A percentile compares a stretch with the other conserved stretches of the same genome.
Evolutionary conservation across 2,797 vertebrate genomes (phyloP).

Genomic region (Echeneis naucrates): DNA sequence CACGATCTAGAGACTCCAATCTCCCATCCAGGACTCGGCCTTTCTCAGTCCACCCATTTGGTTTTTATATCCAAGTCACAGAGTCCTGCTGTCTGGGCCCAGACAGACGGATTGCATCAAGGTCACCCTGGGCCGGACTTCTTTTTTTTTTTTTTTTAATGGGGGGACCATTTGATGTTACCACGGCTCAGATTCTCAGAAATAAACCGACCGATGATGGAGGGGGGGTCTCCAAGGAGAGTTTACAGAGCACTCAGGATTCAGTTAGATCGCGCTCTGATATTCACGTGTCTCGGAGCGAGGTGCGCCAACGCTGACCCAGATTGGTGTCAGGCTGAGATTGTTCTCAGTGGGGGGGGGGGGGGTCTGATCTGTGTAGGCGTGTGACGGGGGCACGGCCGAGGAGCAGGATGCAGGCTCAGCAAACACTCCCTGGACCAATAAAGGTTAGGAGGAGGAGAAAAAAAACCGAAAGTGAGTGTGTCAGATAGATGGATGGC

Average conservation of each 20-base stretch:
- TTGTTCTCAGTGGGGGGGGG: constrained; percentile 25
- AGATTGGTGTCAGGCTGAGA: constrained; percentile 5
- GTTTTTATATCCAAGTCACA: background rate
- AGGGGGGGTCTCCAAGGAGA: background rate
- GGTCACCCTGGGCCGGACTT: background rate
- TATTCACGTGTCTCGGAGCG: background rate
- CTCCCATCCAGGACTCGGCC: background rate
- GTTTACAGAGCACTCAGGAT: background rate
- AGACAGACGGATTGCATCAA: background rate
- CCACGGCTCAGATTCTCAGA: background rate
- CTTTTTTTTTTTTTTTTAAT: background rate
- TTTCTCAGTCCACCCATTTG: background rate
- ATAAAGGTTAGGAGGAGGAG: constrained; percentile 26
- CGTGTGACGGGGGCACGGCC: constrained; percentile 16
- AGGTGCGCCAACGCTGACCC: background rate
- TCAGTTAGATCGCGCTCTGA: background rate
- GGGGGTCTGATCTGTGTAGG: constrained; percentile 25
- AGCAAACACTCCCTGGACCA: constrained; percentile 41
- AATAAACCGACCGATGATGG: background rate
- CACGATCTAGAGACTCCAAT: no score
- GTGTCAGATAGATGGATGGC: constrained; percentile 69
- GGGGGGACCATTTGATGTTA: background rate
- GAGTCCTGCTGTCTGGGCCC: background rate
- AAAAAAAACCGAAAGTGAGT: constrained; percentile 19
- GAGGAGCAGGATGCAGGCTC: constrained; percentile 34